Evolutionary conservation across 2,113 vertebrate genomes (phyloP).

Genomic region (Neofelis nebulosa): DNA sequence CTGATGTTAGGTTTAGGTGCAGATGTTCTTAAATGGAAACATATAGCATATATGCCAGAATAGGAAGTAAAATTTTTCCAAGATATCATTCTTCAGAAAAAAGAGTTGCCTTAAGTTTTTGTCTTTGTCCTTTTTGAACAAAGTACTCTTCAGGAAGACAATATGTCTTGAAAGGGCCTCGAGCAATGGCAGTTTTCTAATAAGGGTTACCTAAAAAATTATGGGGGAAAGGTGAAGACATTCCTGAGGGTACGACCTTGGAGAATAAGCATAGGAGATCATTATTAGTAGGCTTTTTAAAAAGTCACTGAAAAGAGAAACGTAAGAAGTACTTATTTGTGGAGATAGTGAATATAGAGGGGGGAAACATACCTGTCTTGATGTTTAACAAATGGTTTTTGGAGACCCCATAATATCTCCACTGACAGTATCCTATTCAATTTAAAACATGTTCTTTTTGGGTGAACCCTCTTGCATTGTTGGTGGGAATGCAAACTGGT

Average conservation of each 20-base stretch:
- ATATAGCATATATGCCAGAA: neutral
- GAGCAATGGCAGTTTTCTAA: neutral
- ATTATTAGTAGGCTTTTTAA: neutral
- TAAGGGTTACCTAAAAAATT: neutral
- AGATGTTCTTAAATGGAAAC: constrained; percentile 12
- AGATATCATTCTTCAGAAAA: neutral
- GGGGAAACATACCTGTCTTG: neutral
- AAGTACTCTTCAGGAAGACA: constrained; percentile 5
- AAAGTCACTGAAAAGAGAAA: neutral
- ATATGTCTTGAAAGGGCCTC: neutral
- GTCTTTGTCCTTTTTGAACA: neutral
- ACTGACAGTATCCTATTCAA: neutral
- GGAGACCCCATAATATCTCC: neutral
- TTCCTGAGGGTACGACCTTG: neutral
- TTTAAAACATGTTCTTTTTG: neutral
- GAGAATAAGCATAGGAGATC: neutral
- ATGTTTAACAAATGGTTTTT: neutral
- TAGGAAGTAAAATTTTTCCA: neutral
- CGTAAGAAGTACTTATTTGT: neutral
- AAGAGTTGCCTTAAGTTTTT: constrained; percentile 4
- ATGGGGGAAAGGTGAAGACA: neutral
- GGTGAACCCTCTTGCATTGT: too few species aligned
- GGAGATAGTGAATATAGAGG: neutral
- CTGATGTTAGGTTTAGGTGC: neutral
- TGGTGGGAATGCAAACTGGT: too few species aligned